Base-by-base conservation (phyloP, 2,888 invertebrate genomes). In the Coecobrya sp. region DNA sequence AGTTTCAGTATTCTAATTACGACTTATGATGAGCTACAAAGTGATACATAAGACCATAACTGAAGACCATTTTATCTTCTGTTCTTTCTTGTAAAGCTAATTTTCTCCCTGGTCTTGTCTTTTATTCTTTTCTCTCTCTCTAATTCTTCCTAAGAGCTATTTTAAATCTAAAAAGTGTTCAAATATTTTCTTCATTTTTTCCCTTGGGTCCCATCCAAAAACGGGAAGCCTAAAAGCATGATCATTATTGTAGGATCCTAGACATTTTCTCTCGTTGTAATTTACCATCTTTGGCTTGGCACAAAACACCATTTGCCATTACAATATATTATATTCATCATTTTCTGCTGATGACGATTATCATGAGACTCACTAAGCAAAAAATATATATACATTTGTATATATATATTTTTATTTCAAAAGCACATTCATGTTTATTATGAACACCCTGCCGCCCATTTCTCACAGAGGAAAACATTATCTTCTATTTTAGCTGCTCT, bases 121-220 rank as follows among this genome's bases (percentile, higher is more conserved):
- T 76, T 76, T 22, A 1, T 49, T 49, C 76, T 49, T 45, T 25
- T 76, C 16, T n/a, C 19, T n/a, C 13, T 30, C 8, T 70, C 27
- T 30, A 27, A 16, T 13, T 65, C 65, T 30, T 65, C 65, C 30
- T 10, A 65, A 16, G 7, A 79, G 79, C 52, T 79, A 79, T 79
- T 79, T 79, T 52, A 79, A 79, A 25, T 82, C 62, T 62, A 62
- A 82, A 59, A 59, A 36, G 65, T 27, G 30, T n/a, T 36, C 30
- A 13, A 65, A 13, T 65, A 65, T 27, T 10, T 30, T 27, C 36
- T 82, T 42, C 27, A 19, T 82, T 42, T 82, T 62, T 59, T 59
- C 59, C 62, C n/a, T 82, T 82, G 82, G 82, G 82, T 59, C 22
- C 62, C 62, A 82, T 82, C 82, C 82, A 82, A 82, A 82, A 82